Evolutionary conservation across 2,888 invertebrate genomes (phyloP).

Genomic region (Lacanobia wlatinum): DNA sequence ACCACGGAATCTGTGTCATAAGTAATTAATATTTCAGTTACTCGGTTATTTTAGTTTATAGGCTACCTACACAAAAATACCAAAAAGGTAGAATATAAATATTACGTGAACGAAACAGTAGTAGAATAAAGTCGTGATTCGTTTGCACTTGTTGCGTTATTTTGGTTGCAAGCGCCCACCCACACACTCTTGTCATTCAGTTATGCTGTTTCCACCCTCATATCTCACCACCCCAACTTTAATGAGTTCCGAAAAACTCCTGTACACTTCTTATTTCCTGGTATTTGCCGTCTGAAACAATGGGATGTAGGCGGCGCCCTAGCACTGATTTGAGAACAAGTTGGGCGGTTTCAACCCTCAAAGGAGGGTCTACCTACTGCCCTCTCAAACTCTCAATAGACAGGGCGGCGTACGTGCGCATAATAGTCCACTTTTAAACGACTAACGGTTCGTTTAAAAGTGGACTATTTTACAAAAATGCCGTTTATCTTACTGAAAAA

Average conservation of each 20-base stretch:
- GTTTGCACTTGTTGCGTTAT: constrained; percentile 10
- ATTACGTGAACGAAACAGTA: background rate
- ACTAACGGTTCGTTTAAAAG: no score
- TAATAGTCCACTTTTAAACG: no score
- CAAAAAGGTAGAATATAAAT: background rate
- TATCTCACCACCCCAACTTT: constrained; percentile 65
- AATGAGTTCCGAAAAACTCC: constrained; percentile 67
- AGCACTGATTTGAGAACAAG: constrained; percentile 53
- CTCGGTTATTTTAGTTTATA: background rate
- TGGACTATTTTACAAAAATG: no score
- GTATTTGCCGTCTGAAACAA: constrained; percentile 84
- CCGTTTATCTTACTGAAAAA: background rate
- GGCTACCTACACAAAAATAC: background rate
- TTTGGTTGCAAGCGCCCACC: constrained; percentile 5
- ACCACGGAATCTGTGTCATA: background rate
- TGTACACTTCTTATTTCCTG: constrained; percentile 78
- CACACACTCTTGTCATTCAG: constrained; percentile 1
- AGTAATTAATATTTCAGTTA: background rate
- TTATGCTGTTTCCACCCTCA: constrained; percentile 28
- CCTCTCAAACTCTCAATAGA: constrained; percentile 13
- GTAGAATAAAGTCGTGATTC: background rate
- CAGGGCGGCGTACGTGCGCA: background rate
- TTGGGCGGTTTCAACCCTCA: constrained; percentile 70
- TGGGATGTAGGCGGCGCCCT: constrained; percentile 87
- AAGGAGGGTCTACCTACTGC: constrained; percentile 21